Base-by-base conservation (phyloP, 2,113 vertebrate genomes). In the Excalfactoria chinensis region DNA sequence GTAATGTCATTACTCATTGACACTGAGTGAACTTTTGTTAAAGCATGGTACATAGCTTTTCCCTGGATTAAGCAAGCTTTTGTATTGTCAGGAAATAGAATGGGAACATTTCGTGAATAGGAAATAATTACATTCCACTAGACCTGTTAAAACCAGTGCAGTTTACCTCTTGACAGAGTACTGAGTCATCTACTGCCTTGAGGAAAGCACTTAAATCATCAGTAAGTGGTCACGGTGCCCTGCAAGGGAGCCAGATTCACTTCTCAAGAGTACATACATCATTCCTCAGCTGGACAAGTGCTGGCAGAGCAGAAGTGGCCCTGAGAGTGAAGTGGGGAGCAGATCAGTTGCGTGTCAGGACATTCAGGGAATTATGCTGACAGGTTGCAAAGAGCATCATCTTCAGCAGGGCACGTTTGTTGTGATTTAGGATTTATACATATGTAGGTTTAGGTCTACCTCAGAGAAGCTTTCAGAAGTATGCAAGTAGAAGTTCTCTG, bases 121-220 rank as follows among this genome's bases (percentile, higher is more conserved):
- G 46, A 87, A 84, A 58, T 23, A 83, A 76, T 85, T 86, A 84
- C 74, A 81, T 95, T 84, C 62, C 89, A 74, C 78, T 87, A 73
- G 76, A 85, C 18, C 56, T 93, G 46, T 81, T 92, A 95, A 53
- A 93, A 94, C 51, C 64, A 87, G 43, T 86, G 75, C 86, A 40
- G 94, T 96, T 96, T 95, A 91, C 87, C 81, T 93, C 67, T 79
- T 35, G n/a, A 93, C 79, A 96, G 93, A 81, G 84, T 93, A 95
- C 64, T 80, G 70, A 97, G 71, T 96, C 88, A 94, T 97, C 48
- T 72, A 67, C 51, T 95, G 90, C 87, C 64, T 94, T 23, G 77
- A 91, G 79, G 68, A 89, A 90, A 88, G 34, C 60, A 80, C 51
- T 95, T 96, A 95, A 95, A 96, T 96, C 76, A 77, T 94, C 67